Conservation (phyloP, 2,797 vertebrate genomes). For the Sphenodon punctatus region DNA sequence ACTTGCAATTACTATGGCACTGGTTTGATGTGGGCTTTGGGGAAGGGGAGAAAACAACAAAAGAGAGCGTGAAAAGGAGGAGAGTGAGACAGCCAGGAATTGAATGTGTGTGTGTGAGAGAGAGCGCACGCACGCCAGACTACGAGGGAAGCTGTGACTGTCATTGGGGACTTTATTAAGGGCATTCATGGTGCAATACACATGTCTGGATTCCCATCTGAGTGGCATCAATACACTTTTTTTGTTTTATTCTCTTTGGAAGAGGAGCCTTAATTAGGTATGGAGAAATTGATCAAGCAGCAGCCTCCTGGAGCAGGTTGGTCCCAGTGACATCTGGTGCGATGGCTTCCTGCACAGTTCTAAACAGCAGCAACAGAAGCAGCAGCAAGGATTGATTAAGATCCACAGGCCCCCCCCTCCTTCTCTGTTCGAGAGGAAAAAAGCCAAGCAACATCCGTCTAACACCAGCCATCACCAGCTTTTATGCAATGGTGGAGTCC, state of each 20-base stretch:
- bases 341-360: not conserved
- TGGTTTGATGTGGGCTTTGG: not conserved
- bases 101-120: not conserved
- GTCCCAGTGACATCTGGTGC: slow-evolving; percentile 63
- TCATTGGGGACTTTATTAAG: not conserved
- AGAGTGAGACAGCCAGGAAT: not conserved
- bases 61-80: not conserved
- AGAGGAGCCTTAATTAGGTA: slow-evolving; percentile 53
- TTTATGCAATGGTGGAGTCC: too few relatives aligned
- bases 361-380: not conserved
- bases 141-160: not conserved
- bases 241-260: slow-evolving; percentile 34
- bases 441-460: not conserved
- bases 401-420: not conserved
- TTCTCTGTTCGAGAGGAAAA: not conserved
- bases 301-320: not conserved
- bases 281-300: slow-evolving; percentile 62
- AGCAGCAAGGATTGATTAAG: not conserved
- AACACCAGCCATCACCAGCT: not conserved
- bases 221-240: not conserved
- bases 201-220: slow-evolving; percentile 37
- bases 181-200: not conserved
- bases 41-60: not conserved
- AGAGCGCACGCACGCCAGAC: not conserved
- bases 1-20: not conserved